These are phyloP conservation scores for Zoanthus sociatus DNA, from an alignment of 92 coral and sea anemone species.

Conservation along the genomic window DNA sequence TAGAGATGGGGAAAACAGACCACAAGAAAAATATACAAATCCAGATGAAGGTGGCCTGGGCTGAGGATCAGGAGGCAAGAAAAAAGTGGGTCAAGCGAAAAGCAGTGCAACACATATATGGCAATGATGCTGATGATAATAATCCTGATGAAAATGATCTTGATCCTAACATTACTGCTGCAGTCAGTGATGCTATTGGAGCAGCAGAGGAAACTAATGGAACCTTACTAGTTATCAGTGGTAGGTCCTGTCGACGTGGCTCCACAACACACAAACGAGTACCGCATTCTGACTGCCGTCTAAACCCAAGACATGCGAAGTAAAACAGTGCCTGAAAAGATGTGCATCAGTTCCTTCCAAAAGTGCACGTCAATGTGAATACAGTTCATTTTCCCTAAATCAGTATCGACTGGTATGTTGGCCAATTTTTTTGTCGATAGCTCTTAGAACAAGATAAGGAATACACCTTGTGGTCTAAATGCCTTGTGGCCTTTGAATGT, in stretches of 20 bases:
- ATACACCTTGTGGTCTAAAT: not conserved
- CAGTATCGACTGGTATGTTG: not conserved
- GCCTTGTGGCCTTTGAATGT: not conserved
- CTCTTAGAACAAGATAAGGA: not conserved
- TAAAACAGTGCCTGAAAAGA: not conserved
- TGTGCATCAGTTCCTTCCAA: not conserved
- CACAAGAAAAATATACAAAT: not conserved
- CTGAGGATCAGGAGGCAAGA: conserved; percentile 70
- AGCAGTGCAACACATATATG: conserved; percentile 56
- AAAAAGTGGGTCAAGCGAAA: conserved; percentile 63
- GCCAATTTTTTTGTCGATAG: not conserved
- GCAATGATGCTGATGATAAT: conserved; percentile 42
- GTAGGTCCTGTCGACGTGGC: conserved; percentile 10
- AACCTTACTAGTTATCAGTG: not conserved
- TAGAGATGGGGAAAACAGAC: conserved; percentile 41
- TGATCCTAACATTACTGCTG: not conserved
- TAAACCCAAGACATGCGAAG: not conserved
- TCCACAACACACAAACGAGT: conserved; percentile 11
- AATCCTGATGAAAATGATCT: not conserved
- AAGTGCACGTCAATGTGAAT: not conserved
- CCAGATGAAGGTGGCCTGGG: conserved; percentile 42
- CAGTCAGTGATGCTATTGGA: conserved; percentile 5
- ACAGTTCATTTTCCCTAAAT: not conserved
- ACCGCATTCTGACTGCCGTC: conserved; percentile 13
- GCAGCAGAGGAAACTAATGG: not conserved